Percentiles rank a stretch among this genome's conserved stretches.
These are phyloP conservation scores for Ceratina australensis DNA, from an alignment of 1,140 invertebrate genomes.

Conservation along the genomic window DNA sequence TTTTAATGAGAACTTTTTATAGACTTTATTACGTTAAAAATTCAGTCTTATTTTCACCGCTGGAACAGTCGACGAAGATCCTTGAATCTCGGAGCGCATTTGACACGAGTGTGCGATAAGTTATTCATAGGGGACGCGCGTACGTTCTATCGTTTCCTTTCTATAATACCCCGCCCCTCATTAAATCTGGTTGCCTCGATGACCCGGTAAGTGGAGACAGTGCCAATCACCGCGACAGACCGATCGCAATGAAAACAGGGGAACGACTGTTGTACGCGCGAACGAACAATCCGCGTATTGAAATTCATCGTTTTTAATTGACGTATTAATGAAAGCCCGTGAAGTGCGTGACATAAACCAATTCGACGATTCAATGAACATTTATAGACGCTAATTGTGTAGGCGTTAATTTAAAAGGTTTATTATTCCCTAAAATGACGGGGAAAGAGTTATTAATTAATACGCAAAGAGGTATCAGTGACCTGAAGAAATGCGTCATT, in stretches of 20 bases:
- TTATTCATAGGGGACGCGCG: conserved; percentile 28
- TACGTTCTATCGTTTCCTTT: conserved; percentile 39
- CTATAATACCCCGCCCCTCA: conserved; percentile 30
- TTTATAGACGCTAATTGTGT: too few species aligned
- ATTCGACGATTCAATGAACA: too few species aligned
- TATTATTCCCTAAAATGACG: too few species aligned
- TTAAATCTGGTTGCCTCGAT: conserved; percentile 45
- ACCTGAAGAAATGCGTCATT: too few species aligned
- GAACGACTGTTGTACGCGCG: background rate
- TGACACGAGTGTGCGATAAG: conserved; percentile 48
- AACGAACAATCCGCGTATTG: background rate
- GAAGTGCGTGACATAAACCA: too few species aligned
- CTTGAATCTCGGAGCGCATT: conserved; percentile 27
- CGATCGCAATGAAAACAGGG: background rate
- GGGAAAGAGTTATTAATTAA: too few species aligned
- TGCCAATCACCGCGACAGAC: background rate
- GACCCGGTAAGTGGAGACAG: conserved; percentile 13
- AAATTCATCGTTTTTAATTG: background rate
- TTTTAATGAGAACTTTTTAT: too few species aligned
- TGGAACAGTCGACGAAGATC: background rate
- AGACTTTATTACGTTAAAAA: background rate
- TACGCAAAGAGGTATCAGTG: too few species aligned
- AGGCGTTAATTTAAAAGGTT: too few species aligned
- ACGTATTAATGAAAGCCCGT: background rate
- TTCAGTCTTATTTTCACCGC: conserved; percentile 2